Base-by-base conservation (phyloP, 2,797 vertebrate species). In the Mergus octosetaceus region DNA sequence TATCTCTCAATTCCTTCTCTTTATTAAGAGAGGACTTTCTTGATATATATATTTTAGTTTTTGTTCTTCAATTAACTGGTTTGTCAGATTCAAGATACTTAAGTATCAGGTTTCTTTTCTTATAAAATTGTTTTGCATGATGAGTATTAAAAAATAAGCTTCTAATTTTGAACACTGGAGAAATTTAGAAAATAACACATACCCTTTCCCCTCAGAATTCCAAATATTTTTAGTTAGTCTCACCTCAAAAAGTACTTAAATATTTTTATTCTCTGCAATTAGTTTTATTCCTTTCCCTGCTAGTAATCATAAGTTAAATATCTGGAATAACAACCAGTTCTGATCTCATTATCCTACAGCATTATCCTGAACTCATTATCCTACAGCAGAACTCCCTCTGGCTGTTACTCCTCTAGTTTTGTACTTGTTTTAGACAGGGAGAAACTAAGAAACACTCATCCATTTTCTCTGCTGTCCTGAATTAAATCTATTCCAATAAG, bases 91-190 rank as follows among this genome's bases (percentile, higher is more conserved):
- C 7, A 47, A 7, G 7, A 36, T 53, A 28, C 7, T 32, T 69
- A 57, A 54, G 5, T 79, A 53, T 0, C 0, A 25, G 12, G 1
- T 0, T 32, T 28, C 2, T 54, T 66, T 54, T 64, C 38, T 22
- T 8, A 21, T 8, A 10, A 51, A 15, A 34, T 49, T 39, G 3
- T 30, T 51, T 85, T 84, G 4, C 45, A 45, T 32, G 4, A 36
- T 36, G 3, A 47, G 3, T 39, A 49, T 38, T 43, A 51, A 16
- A 82, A 73, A 53, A 41, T 4, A 43, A 65, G 13, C 2, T 65
- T 87, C 1, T 78, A 0, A 3, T 47, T 76, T 64, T 75, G 8
- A 69, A 64, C 5, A 57, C 15, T 60, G 5, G 2, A 62, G 3
- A 85, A 88, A 65, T 71, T 74, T 18, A 32, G 38, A 82, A 91